Evolutionary conservation across 2,888 invertebrate genomes (phyloP), one percentile per base, ranked within the genome.

Genomic region (Nymphalis urticae): DNA sequence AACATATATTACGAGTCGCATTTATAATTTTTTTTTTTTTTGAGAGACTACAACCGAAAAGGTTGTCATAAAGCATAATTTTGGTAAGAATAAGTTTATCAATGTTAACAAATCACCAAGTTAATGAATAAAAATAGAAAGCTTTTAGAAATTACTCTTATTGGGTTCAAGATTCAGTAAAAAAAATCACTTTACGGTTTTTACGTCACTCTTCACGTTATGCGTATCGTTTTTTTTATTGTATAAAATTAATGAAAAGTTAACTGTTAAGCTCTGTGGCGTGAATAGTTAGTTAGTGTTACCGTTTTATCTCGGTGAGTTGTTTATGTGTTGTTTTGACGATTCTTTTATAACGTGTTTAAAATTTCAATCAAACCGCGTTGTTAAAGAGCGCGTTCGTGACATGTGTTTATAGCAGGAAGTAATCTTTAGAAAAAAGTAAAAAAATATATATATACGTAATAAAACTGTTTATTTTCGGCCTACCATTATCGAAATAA

Each of bases 251-350:
- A 63, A 54, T 42, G 64, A 1, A 53, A 32, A 32, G 10, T 42
- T 42, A 42, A 42, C 63, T 8, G 32, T n/a, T 17, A 32, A 32
- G 27, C 5, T 48, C 16, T 50, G 10, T 48, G 19, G 48, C 32
- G 54, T 59, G 51, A 66, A 63, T 60, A 13, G 65, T 61, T 60
- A 13, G 65, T 61, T 68, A 68, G 65, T 62, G 62, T 17, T 56
- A 51, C 48, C 60, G 61, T 62, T 66, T 65, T 53, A 70, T 36
- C 19, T 50, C 62, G 71, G 62, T 72, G 71, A 74, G 63, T 62
- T 70, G 54, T 73, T 72, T 71, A 71, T 51, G 48, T 61, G 13
- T 62, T 50, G 53, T 48, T 54, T 24, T 24, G 54, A 56, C n/a
- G 32, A 32, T 27, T n/a, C 17, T 32, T 32, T 27, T 56, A 56